phyloP scores from a whole-genome alignment of 92 coral and sea anemone species.

The Epizoanthus fatuus region DNA sequence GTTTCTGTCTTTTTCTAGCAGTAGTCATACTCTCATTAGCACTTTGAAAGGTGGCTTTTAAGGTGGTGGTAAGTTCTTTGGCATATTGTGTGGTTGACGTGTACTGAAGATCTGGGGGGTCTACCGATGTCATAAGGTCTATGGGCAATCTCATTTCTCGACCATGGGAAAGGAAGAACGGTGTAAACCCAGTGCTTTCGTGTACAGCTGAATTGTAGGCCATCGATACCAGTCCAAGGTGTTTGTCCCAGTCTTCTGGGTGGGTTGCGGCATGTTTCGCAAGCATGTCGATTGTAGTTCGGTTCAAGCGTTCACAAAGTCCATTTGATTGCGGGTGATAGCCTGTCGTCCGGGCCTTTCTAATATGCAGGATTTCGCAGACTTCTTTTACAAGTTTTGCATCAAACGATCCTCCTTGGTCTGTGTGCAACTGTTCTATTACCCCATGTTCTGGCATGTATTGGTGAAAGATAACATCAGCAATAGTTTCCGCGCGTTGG shows the following conservation, averaged over 20 bases:
- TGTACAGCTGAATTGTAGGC: slow-evolving; percentile 31
- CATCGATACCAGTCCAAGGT: neutral
- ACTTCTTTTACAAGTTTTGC: slow-evolving; percentile 25
- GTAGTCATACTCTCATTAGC: slow-evolving; percentile 6
- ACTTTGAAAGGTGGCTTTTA: slow-evolving; percentile 19
- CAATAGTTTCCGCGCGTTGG: too few relatives aligned
- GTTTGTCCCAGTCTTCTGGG: slow-evolving; percentile 27
- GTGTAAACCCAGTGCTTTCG: slow-evolving; percentile 36
- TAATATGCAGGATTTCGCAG: slow-evolving; percentile 19
- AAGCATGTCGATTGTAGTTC: neutral
- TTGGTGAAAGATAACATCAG: too few relatives aligned
- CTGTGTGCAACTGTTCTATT: slow-evolving; percentile 29
- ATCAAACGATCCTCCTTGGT: neutral
- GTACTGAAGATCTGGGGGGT: slow-evolving; percentile 24
- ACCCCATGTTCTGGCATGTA: too few relatives aligned
- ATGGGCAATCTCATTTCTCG: slow-evolving; percentile 39
- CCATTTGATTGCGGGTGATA: too few relatives aligned
- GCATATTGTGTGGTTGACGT: slow-evolving; percentile 20
- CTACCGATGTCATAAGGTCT: slow-evolving; percentile 23
- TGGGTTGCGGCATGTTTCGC: slow-evolving; percentile 16
- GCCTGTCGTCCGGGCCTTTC: too few relatives aligned
- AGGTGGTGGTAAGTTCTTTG: slow-evolving; percentile 4
- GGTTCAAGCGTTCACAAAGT: neutral
- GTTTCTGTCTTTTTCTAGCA: slow-evolving; percentile 36
- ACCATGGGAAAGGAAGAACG: slow-evolving; percentile 28